Evolutionary conservation across 53 echinoderm and acorn worm species (phyloP), one percentile per base, ranked within the genome.

Genomic region (Holothuria leucospilota): DNA sequence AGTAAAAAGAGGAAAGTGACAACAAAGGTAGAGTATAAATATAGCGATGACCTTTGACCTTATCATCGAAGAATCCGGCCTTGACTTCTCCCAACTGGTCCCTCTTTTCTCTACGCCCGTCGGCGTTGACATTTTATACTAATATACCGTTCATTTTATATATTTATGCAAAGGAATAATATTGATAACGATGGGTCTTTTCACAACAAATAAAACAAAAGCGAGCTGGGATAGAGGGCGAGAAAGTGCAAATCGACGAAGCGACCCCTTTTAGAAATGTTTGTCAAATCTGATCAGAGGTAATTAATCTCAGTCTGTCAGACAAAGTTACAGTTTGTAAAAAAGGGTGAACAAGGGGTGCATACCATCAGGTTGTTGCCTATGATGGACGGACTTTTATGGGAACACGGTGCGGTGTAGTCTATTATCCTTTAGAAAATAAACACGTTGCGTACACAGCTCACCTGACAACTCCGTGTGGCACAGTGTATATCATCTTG

Each of bases 251-350:
- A 59, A 61, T 75, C 27, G 41, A 29, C 39, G 62, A 81, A 62
- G 59, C 81, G 81, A 81, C 81, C 81, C 81, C 81, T 81, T 81
- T 81, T 81, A 81, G 39, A 60, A 61, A 81, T 81, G 81, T 81
- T 81, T 81, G 81, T 26, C 51, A 51, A 49, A 51, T 59, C 40
- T 81, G 20, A 60, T 61, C 60, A 27, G 14, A 29, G 28, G 81
- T 58, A 24, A 81, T 81, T 81, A 81, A 81, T 81, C 61, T 81
- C 61, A 27, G 81, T 49, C 75, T 75, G 75, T 49, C 75, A 49
- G 21, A 39, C 29, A 68, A 68, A 14, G 23, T 75, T 21, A 52
- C 75, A 40, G 49, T 70, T 27, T 70, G 70, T 29, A 38, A 29
- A 20, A 70, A 70, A 29, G 41, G 70, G 34, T 39, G 70, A 29